A percentile compares a stretch with the other conserved stretches of the same genome.
Conservation (phyloP, 30 jellyfish, hydroid and myxozoan genomes). For the Pseudorhiza aurosa region DNA sequence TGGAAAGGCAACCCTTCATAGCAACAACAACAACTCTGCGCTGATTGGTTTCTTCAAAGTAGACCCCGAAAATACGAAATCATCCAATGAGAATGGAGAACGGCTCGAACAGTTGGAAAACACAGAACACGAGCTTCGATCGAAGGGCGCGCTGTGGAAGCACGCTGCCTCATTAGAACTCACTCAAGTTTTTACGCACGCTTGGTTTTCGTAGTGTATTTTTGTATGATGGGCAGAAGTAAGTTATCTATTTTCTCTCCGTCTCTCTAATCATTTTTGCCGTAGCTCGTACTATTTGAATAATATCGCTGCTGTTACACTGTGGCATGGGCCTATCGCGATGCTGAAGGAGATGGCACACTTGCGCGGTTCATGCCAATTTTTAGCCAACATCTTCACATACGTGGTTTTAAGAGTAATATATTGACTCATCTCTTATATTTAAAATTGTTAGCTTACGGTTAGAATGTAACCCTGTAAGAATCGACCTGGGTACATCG, state of each 20-base stretch:
- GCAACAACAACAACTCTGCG: slow-evolving; percentile 31
- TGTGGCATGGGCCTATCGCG: neutral
- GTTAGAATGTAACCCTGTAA: no score
- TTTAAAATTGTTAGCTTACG: no score
- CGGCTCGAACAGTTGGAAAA: slow-evolving; percentile 27
- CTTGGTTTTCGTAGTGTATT: neutral
- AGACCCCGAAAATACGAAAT: slow-evolving; percentile 15
- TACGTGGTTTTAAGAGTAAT: no score
- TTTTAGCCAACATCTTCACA: no score
- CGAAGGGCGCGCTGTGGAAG: slow-evolving; percentile 24
- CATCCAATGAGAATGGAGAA: slow-evolving; percentile 23
- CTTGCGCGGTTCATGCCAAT: neutral
- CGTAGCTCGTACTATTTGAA: neutral
- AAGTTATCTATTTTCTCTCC: neutral
- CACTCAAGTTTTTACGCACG: neutral
- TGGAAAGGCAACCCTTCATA: no score
- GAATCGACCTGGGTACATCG: no score
- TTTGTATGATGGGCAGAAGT: slow-evolving; percentile 49
- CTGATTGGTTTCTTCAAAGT: slow-evolving; percentile 35
- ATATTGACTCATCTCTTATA: no score
- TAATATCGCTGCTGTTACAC: neutral
- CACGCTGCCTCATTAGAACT: neutral
- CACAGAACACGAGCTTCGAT: slow-evolving; percentile 60
- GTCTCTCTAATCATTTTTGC: no score
- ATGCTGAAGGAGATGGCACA: neutral